These are phyloP conservation scores for Tauraco hartlaubi DNA, from an alignment of 2,797 vertebrate genomes.

Conservation along the genomic window DNA sequence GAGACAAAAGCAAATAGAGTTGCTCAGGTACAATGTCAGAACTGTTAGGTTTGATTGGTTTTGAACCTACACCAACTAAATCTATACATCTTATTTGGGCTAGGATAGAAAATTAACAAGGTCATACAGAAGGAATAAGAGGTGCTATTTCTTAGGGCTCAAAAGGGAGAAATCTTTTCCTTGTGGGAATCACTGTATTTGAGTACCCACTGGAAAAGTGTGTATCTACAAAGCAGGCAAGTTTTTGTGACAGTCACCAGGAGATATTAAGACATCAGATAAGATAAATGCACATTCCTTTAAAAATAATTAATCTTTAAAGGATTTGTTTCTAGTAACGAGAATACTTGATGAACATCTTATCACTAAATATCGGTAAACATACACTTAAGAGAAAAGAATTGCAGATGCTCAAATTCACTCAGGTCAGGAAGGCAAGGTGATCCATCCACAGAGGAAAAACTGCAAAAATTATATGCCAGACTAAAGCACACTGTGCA, in stretches of 20 bases:
- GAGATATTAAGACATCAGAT: neutral
- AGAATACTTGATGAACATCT: neutral
- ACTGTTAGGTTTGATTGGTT: neutral
- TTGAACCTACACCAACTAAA: neutral
- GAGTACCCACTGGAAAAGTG: neutral
- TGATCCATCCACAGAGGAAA: neutral
- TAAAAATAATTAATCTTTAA: neutral
- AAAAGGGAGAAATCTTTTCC: neutral
- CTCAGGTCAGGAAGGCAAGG: neutral
- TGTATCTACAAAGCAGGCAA: neutral
- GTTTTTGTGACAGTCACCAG: neutral
- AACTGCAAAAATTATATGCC: neutral
- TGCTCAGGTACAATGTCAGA: neutral
- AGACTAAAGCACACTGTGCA: neutral
- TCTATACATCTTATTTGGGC: neutral
- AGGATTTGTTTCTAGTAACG: neutral
- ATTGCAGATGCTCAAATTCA: neutral
- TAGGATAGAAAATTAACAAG: neutral
- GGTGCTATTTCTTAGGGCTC: neutral
- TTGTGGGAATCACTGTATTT: neutral
- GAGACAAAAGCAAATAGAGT: neutral
- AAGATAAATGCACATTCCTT: neutral
- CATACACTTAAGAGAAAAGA: neutral
- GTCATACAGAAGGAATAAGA: neutral
- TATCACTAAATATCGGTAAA: neutral